Evolutionary conservation across 1,140 invertebrate genomes (phyloP).

Genomic region (Meteorus sp.): DNA sequence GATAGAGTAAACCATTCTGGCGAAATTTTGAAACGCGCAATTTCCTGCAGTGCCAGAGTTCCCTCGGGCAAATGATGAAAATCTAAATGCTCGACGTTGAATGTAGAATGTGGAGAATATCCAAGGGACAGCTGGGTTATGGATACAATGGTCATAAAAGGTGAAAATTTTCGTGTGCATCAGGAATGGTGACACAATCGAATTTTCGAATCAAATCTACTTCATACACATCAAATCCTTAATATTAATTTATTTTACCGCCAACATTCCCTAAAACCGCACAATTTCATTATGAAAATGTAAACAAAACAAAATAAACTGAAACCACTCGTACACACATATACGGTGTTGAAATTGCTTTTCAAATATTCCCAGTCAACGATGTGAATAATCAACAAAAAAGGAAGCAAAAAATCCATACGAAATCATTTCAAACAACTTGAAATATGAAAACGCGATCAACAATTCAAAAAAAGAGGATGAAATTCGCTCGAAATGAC

Average conservation of each 20-base stretch:
- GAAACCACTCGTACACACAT: too few relatives aligned
- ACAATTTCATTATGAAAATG: too few relatives aligned
- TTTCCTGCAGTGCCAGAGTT: slow-evolving; percentile 17
- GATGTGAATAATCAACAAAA: too few relatives aligned
- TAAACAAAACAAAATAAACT: too few relatives aligned
- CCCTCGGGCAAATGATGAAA: slow-evolving; percentile 22
- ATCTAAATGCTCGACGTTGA: slow-evolving; percentile 18
- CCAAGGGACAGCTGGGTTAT: slow-evolving; percentile 8
- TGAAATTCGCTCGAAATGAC: background rate
- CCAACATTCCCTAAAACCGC: too few relatives aligned
- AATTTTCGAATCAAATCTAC: slow-evolving; percentile 1
- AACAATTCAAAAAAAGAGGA: too few relatives aligned
- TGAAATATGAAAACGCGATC: too few relatives aligned
- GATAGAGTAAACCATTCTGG: slow-evolving; percentile 4
- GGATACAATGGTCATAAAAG: slow-evolving; percentile 1
- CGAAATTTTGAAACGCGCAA: slow-evolving; percentile 28
- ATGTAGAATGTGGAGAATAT: slow-evolving; percentile 15
- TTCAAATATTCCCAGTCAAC: too few relatives aligned
- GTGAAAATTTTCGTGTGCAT: background rate
- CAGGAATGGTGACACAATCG: background rate
- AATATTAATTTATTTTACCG: background rate
- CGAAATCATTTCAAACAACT: too few relatives aligned
- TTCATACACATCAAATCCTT: background rate
- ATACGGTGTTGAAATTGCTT: too few relatives aligned
- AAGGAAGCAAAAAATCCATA: too few relatives aligned